Conservation (phyloP, 2,113 vertebrate species). For the Genyomyrus donnyi region DNA sequence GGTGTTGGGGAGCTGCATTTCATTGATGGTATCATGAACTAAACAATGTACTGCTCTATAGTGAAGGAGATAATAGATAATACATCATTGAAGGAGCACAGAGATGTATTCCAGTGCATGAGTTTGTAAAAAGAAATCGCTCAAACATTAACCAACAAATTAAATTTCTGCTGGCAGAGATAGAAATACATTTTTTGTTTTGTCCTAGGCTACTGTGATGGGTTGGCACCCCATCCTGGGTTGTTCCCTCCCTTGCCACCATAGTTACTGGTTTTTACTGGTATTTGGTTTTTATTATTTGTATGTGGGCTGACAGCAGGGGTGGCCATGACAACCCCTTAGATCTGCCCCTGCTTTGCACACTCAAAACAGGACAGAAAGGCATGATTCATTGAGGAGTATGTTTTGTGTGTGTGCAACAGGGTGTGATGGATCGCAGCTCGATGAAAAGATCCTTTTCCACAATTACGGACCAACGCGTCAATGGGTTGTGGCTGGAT, state of each 20-base stretch:
- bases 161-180: neutral
- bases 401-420: constrained; percentile 28
- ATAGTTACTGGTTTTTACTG: neutral
- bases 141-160: no score
- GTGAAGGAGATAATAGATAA: no score
- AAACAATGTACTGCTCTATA: no score
- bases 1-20: no score
- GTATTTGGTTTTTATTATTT: neutral
- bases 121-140: neutral
- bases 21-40: no score
- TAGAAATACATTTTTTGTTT: no score
- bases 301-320: neutral
- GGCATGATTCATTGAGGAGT: neutral
- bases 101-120: neutral
- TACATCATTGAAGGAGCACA: no score
- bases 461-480: constrained; percentile 76
- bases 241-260: neutral
- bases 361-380: neutral
- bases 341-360: neutral
- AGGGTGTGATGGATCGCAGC: constrained; percentile 72
- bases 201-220: neutral
- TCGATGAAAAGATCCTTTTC: constrained; percentile 84
- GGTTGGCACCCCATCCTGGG: neutral
- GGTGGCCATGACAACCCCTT: neutral
- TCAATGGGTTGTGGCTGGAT: constrained; percentile 82